These are phyloP conservation scores for Prosapia bicincta DNA, from an alignment of 2,888 invertebrate species.

Conservation along the genomic window DNA sequence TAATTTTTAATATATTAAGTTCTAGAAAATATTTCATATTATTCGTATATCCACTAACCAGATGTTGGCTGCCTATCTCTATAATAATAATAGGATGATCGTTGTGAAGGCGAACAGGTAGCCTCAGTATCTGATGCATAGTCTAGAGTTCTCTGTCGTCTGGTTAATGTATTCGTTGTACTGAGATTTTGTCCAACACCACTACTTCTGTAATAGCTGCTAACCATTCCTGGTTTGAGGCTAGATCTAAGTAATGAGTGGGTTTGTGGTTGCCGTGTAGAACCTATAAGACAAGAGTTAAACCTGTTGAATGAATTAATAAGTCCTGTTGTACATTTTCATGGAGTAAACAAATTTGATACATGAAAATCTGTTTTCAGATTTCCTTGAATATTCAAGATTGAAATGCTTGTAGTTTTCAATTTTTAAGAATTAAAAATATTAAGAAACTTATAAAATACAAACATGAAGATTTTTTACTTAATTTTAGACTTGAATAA, in stretches of 20 bases:
- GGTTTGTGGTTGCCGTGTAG: constrained; percentile 71
- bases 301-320: too few relatives aligned
- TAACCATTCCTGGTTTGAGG: constrained; percentile 31
- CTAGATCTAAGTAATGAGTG: constrained; percentile 51
- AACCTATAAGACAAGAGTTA: too few relatives aligned
- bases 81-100: constrained; percentile 67
- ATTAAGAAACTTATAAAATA: too few relatives aligned
- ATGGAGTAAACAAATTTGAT: too few relatives aligned
- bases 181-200: constrained; percentile 18
- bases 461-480: too few relatives aligned
- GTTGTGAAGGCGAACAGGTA: constrained; percentile 47
- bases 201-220: constrained; percentile 25
- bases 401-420: too few relatives aligned
- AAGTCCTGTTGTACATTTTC: too few relatives aligned
- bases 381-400: too few relatives aligned
- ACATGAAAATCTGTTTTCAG: too few relatives aligned
- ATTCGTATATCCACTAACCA: constrained; percentile 16
- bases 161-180: constrained; percentile 53
- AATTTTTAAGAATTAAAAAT: too few relatives aligned
- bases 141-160: constrained; percentile 75
- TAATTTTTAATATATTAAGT: too few relatives aligned
- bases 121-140: constrained; percentile 96
- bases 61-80: constrained; percentile 38
- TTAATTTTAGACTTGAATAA: too few relatives aligned
- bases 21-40: not conserved